These are phyloP conservation scores for Tridacna gigas DNA, from an alignment of 2,888 invertebrate species.

Conservation along the genomic window DNA sequence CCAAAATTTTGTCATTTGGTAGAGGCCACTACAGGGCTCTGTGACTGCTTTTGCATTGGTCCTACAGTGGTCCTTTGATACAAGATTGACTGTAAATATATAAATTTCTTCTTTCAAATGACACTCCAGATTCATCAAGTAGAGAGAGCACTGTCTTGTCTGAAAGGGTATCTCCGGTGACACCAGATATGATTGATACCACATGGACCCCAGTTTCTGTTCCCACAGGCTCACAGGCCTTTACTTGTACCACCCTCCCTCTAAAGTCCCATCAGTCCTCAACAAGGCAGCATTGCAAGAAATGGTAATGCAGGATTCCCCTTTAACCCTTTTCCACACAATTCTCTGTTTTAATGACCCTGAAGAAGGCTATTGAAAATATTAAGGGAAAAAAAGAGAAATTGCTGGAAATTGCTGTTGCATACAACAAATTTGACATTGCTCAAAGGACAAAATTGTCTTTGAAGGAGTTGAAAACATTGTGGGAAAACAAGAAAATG, in stretches of 20 bases:
- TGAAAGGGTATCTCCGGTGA: neutral
- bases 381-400: neutral
- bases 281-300: conserved; percentile 28
- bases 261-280: conserved; percentile 12
- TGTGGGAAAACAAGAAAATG: neutral
- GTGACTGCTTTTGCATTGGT: no score
- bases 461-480: neutral
- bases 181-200: conserved; percentile 1
- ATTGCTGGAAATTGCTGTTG: neutral
- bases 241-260: conserved; percentile 47
- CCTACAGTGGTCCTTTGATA: no score
- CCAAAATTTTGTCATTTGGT: no score
- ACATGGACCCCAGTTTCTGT: conserved; percentile 30
- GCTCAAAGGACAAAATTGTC: no score
- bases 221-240: conserved; percentile 54
- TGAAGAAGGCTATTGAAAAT: neutral
- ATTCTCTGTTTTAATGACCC: neutral
- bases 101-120: no score
- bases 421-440: no score
- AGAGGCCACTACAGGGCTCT: no score
- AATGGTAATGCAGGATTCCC: conserved; percentile 32
- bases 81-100: no score
- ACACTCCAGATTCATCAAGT: no score
- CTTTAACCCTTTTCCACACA: neutral
- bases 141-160: neutral